Evolutionary conservation across 2,888 invertebrate genomes (phyloP).

Genomic region (Nemurella pictetii): DNA sequence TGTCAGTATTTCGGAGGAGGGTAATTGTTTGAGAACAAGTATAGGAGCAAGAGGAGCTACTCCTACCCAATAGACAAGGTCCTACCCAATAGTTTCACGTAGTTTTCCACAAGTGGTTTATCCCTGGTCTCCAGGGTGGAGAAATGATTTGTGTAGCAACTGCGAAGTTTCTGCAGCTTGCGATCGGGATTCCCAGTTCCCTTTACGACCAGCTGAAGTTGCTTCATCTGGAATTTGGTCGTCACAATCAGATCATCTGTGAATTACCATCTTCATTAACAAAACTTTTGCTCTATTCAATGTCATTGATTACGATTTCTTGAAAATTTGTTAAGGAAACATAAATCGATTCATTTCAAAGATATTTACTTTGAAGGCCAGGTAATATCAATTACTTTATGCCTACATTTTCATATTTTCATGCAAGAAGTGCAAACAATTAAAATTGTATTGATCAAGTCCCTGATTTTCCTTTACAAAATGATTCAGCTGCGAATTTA

Average conservation of each 20-base stretch:
- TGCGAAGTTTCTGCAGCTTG: slow-evolving; percentile 54
- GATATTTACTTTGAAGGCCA: too few species aligned
- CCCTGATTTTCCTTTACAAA: too few species aligned
- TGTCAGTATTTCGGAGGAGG: not conserved
- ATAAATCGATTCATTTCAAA: slow-evolving; percentile 46
- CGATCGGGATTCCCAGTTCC: slow-evolving; percentile 52
- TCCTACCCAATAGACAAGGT: not conserved
- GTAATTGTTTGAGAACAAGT: not conserved
- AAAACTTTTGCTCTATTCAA: not conserved
- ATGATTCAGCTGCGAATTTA: too few species aligned
- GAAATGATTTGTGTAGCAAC: slow-evolving; percentile 57
- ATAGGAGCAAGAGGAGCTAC: not conserved
- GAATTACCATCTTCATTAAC: not conserved
- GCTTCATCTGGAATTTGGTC: slow-evolving; percentile 50
- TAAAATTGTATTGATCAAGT: too few species aligned
- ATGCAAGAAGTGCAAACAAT: too few species aligned
- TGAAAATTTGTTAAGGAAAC: not conserved
- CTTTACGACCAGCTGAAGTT: slow-evolving; percentile 51
- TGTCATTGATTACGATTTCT: slow-evolving; percentile 15
- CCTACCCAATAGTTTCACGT: slow-evolving; percentile 58
- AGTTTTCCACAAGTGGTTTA: slow-evolving; percentile 52
- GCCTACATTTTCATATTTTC: too few species aligned
- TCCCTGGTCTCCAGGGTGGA: slow-evolving; percentile 54
- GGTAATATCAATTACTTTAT: too few species aligned
- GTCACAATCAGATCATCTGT: not conserved